Evolutionary conservation across 2,797 vertebrate genomes (phyloP), one percentile per base, ranked within the genome.

Genomic region (Champsocephalus gunnari): DNA sequence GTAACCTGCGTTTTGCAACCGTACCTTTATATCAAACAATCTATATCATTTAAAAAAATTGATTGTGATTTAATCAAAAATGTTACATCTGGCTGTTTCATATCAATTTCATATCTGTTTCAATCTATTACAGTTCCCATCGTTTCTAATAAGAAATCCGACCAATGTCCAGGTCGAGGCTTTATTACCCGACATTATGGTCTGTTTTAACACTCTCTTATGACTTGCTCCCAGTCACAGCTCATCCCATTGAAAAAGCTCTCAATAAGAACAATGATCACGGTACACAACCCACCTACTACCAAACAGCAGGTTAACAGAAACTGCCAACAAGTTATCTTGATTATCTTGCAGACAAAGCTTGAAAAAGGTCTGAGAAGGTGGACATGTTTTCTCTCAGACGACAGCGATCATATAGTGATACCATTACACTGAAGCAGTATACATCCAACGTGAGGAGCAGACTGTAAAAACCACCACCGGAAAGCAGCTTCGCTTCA

Each of bases 401-500:
- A 28, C 17, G 28, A 38, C 8, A 38, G 34, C 9, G 34, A 38
- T 38, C 34, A 38, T 45, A 32, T n/a, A 43, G 44, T 17, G 59
- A 21, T 54, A 62, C 51, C 43, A 7, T 57, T 66, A 41, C 9
- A 28, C 4, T 16, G 41, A 66, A 67, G 9, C 24, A 12, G 28
- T 13, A 14, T 3, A 17, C 2, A 41, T 24, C n/a, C 4, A 68
- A 72, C 16, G 24, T 43, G 12, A 53, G 64, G 56, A 60, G 54
- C 55, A 61, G 12, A 21, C n/a, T 9, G 21, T 2, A 24, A 13
- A 61, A 38, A 57, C 34, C 16, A 44, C 45, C 43, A 21, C 17
- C 13, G 24, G 58, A 53, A 41, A 64, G 53, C 54, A 13, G 41
- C 63, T 32, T 54, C 6, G 44, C 76, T 51, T 34, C 79, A 63